Evolutionary conservation across 2,797 vertebrate species (phyloP).

Genomic region (Centroberyx gerrardi): DNA sequence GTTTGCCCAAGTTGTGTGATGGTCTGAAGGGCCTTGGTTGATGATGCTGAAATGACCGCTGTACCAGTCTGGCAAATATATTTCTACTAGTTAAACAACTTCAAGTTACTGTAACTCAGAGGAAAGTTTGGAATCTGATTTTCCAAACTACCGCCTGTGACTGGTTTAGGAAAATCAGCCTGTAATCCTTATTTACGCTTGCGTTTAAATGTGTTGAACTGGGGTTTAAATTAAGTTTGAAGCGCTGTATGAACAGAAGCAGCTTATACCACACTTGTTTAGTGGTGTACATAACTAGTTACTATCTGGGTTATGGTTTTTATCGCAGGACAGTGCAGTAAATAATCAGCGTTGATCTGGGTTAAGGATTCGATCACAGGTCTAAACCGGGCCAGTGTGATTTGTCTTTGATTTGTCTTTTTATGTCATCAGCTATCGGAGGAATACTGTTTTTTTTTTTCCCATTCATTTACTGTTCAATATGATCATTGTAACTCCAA

Average conservation of each 20-base stretch:
- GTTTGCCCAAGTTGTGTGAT: constrained; percentile 28
- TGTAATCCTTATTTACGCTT: background rate
- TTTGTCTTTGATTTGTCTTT: background rate
- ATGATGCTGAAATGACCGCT: background rate
- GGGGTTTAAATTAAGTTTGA: background rate
- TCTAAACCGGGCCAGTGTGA: background rate
- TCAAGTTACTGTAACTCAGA: background rate
- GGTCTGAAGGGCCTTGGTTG: background rate
- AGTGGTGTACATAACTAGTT: background rate
- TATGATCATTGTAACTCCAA: background rate
- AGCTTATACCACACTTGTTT: background rate
- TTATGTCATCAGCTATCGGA: background rate
- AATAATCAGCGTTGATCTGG: background rate
- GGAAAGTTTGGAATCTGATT: background rate
- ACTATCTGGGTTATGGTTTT: background rate
- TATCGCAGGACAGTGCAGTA: background rate
- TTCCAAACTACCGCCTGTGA: background rate
- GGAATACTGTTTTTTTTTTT: background rate
- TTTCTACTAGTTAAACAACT: background rate
- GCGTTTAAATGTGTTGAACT: background rate
- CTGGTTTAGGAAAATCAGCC: background rate
- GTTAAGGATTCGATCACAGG: background rate
- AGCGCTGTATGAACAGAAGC: background rate
- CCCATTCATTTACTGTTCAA: background rate
- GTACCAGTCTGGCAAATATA: background rate